A percentile compares a stretch with the other conserved stretches of the same genome.
Evolutionary conservation across 1,140 invertebrate genomes (phyloP).

Genomic region (Galendromus occidentalis): DNA sequence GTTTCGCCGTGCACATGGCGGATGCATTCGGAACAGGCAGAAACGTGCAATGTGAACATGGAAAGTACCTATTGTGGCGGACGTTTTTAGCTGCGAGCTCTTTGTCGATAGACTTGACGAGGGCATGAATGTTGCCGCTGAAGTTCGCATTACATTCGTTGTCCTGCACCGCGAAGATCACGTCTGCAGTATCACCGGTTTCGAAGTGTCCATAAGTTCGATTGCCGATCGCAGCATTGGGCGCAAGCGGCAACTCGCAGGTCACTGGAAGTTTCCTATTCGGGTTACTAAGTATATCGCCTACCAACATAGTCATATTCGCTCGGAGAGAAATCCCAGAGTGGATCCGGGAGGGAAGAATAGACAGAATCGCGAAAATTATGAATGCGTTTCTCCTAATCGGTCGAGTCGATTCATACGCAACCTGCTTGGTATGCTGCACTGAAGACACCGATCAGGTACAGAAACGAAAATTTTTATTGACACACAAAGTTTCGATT

Average conservation of each 20-base stretch:
- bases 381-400: too few species aligned
- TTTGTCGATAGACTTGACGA: conserved; percentile 27
- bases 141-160: conserved; percentile 46
- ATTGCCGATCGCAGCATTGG: not conserved
- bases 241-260: conserved; percentile 23
- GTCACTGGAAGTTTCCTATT: conserved; percentile 21
- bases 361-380: too few species aligned
- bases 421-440: too few species aligned
- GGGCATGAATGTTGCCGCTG: conserved; percentile 7
- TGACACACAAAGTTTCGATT: not conserved
- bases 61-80: conserved; percentile 13
- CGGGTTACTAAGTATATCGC: too few species aligned
- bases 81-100: conserved; percentile 24
- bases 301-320: too few species aligned
- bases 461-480: conserved; percentile 11
- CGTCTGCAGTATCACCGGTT: conserved; percentile 40
- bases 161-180: conserved; percentile 70
- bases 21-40: too few species aligned
- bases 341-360: too few species aligned
- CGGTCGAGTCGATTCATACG: too few species aligned
- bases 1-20: too few species aligned
- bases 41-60: not conserved
- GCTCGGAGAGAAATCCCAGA: too few species aligned
- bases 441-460: not conserved
- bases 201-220: conserved; percentile 10